Evolutionary conservation across 2,888 invertebrate species (phyloP).

Genomic region (Leptinotarsa peninsularis): DNA sequence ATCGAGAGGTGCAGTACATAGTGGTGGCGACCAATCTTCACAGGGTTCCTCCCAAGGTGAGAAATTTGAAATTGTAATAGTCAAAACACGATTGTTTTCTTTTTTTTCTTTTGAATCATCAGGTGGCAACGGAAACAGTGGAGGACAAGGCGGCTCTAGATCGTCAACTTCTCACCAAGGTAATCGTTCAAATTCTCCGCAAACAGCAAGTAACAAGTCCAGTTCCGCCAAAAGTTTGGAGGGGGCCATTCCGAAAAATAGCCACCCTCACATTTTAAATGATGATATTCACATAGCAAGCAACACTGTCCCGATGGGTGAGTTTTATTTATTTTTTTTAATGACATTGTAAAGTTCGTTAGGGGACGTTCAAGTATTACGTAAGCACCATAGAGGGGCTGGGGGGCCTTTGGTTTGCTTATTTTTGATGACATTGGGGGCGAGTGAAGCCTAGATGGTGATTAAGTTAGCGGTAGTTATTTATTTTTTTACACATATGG

Average conservation of each 20-base stretch:
- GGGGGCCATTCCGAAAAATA: constrained; percentile 46
- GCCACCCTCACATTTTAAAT: constrained; percentile 49
- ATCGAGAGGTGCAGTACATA: constrained; percentile 52
- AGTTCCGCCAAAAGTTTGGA: constrained; percentile 49
- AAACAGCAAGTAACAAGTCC: constrained; percentile 29
- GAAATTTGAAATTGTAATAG: neutral
- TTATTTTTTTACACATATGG: no score
- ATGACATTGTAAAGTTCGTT: neutral
- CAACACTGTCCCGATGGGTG: constrained; percentile 54
- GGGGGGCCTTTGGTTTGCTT: no score
- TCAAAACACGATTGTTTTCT: neutral
- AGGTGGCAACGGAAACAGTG: constrained; percentile 38
- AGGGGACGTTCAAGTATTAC: no score
- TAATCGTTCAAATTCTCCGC: constrained; percentile 41
- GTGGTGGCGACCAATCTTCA: constrained; percentile 59
- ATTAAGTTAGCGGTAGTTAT: no score
- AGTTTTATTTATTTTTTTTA: constrained; percentile 29
- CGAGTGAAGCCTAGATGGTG: no score
- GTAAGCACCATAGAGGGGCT: no score
- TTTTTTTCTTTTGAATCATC: neutral
- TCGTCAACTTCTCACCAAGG: constrained; percentile 46
- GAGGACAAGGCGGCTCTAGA: constrained; percentile 44
- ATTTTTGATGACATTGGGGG: no score
- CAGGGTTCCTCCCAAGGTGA: constrained; percentile 51
- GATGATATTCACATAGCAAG: constrained; percentile 53